Base-by-base conservation (phyloP, 2,797 vertebrate species). In the Peromyscus melanophrys region DNA sequence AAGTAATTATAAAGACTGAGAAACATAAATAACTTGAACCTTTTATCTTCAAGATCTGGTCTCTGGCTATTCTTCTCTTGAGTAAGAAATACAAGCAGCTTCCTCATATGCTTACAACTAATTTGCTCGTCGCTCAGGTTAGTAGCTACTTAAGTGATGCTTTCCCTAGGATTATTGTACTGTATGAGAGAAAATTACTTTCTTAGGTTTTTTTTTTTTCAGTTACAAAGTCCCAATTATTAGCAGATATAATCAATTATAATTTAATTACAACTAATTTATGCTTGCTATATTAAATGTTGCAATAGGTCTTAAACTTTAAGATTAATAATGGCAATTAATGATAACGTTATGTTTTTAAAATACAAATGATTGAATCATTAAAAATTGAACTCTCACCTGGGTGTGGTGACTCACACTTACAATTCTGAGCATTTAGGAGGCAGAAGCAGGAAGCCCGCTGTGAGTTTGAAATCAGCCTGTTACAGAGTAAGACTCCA, bases 61-160 rank as follows among this genome's bases (percentile, higher is more conserved):
- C 99, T 87, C 98, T 99, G 95, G 98, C 97, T 93, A 98, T 99
- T 95, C 99, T 99, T 98, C 97, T 99, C 96, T 98, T 99, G 97
- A 99, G 99, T 98, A 99, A 99, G 97, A 99, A 99, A 97, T 99
- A 99, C 96, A 99, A 99, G 97, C 99, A 99, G 86, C 98, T 99
- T 96, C 99, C 99, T 97, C 99, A 99, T 96, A 98, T 99, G 98
- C 99, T 99, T 96, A 99, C 99, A 49, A 98, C 99, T 86, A 99
- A 99, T 98, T 99, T 99, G 75, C 99, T 99, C 92, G 97, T 99
- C 95, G 99, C 99, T 73, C 99, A 99, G 99, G 99, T 99, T 96
- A 99, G 98, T 99, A 88, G 23, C 46, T 65, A 61, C 55, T 89
- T 82, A 93, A 97, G 83, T 23, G 83, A 40, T 78, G 55, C 34